Evolutionary conservation across 1,140 invertebrate species (phyloP).

Genomic region (Amyelois transitella): DNA sequence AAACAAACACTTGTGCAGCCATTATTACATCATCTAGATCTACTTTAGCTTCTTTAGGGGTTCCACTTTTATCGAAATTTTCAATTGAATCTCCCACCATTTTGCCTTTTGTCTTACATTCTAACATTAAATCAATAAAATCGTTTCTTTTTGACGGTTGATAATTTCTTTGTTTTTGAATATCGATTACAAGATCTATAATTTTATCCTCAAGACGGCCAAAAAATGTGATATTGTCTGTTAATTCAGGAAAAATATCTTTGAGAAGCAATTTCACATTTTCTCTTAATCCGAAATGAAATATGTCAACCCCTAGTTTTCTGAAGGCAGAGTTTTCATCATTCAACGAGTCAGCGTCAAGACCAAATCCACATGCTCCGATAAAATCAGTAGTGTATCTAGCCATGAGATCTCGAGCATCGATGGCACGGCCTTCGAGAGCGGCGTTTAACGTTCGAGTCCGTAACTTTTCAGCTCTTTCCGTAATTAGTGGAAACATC

Average conservation of each 20-base stretch:
- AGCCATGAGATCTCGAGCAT: not conserved
- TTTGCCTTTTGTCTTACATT: slow-evolving; percentile 41
- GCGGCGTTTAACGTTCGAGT: not conserved
- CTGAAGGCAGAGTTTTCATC: slow-evolving; percentile 67
- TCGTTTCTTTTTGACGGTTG: slow-evolving; percentile 46
- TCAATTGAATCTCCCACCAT: slow-evolving; percentile 15
- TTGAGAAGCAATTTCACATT: slow-evolving; percentile 9
- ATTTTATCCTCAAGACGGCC: slow-evolving; percentile 1
- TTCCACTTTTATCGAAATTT: slow-evolving; percentile 6
- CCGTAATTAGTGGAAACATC: slow-evolving; percentile 68
- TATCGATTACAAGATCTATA: slow-evolving; percentile 2
- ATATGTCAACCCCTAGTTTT: slow-evolving; percentile 38
- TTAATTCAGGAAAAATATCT: slow-evolving; percentile 4
- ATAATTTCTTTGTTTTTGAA: slow-evolving; percentile 11
- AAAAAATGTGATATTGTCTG: slow-evolving; percentile 5
- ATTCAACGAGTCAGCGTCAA: not conserved
- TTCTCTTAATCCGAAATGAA: slow-evolving; percentile 9
- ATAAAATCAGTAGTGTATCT: slow-evolving; percentile 2
- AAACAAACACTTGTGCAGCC: slow-evolving; percentile 53
- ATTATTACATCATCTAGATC: slow-evolving; percentile 22
- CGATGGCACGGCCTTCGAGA: not conserved
- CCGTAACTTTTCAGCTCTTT: slow-evolving; percentile 50
- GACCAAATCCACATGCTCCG: slow-evolving; percentile 1
- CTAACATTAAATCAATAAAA: slow-evolving; percentile 35
- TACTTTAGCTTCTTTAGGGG: slow-evolving; percentile 10